phyloP scores from a whole-genome alignment of 1,140 invertebrate genomes.

The Drosophila watanabei region DNA sequence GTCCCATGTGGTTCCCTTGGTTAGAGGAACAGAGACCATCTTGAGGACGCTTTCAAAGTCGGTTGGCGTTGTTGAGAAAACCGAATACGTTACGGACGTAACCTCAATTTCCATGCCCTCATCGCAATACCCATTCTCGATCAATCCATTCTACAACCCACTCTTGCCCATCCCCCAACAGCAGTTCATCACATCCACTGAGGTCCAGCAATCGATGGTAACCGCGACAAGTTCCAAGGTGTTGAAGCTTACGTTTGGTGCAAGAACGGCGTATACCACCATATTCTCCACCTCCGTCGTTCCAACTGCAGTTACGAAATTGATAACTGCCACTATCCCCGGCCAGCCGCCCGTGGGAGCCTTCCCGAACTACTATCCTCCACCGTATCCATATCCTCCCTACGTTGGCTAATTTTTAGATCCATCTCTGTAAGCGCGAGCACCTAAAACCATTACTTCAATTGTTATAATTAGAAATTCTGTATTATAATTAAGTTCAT shows the following conservation, averaged over 20 bases:
- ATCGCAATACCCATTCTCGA: constrained; percentile 85
- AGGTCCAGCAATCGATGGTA: constrained; percentile 92
- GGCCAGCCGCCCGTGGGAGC: constrained; percentile 89
- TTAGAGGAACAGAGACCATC: constrained; percentile 90
- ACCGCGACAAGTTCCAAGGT: constrained; percentile 93
- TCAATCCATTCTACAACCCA: constrained; percentile 86
- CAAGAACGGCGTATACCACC: constrained; percentile 94
- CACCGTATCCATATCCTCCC: constrained; percentile 86
- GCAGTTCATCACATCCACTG: constrained; percentile 93
- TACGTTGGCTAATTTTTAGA: constrained; percentile 89
- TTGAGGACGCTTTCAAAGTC: constrained; percentile 92
- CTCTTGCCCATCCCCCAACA: constrained; percentile 86
- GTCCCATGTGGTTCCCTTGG: constrained; percentile 92
- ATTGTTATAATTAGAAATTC: constrained; percentile 31
- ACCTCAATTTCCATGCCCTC: constrained; percentile 89
- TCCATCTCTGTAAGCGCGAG: constrained; percentile 22
- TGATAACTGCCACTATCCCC: constrained; percentile 91
- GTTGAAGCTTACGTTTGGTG: constrained; percentile 94
- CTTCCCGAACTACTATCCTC: constrained; percentile 89
- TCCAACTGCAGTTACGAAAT: constrained; percentile 93
- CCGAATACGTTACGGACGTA: constrained; percentile 91
- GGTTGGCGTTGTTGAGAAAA: constrained; percentile 91
- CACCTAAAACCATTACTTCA: constrained; percentile 24
- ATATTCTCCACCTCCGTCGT: constrained; percentile 94
- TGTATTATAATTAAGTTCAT: constrained; percentile 52